phyloP scores from a whole-genome alignment of 2,888 invertebrate genomes.

The Eulithis testata region DNA sequence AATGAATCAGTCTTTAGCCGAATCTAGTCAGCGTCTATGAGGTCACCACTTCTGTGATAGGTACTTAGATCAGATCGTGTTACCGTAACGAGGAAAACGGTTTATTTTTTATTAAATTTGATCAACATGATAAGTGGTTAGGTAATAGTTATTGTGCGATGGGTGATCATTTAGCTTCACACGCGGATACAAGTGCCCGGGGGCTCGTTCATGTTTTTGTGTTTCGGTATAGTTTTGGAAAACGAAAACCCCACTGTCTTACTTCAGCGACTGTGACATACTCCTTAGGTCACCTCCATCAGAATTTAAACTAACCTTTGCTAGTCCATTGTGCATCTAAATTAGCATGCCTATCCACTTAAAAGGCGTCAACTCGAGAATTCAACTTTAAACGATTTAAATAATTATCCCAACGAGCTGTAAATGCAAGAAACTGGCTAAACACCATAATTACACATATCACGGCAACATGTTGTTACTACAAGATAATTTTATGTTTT shows the following conservation, averaged over 20 bases:
- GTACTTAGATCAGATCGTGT: not conserved
- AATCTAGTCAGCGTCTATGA: constrained; percentile 1
- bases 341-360: constrained; percentile 18
- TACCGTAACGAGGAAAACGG: constrained; percentile 1
- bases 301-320: not conserved
- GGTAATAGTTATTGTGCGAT: too few relatives aligned
- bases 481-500: constrained; percentile 32
- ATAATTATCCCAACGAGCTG: constrained; percentile 32
- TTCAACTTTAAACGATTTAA: constrained; percentile 31
- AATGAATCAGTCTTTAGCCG: constrained; percentile 1
- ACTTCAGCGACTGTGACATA: too few relatives aligned
- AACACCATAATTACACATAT: constrained; percentile 39
- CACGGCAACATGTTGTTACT: constrained; percentile 36
- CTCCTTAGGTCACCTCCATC: too few relatives aligned
- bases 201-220: too few relatives aligned
- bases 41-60: constrained; percentile 1
- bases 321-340: not conserved
- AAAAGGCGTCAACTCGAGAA: constrained; percentile 28
- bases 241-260: too few relatives aligned
- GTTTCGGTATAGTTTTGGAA: too few relatives aligned
- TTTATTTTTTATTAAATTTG: not conserved
- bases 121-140: not conserved
- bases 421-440: constrained; percentile 34
- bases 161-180: too few relatives aligned
- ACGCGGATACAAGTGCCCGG: too few relatives aligned